Percentiles rank a stretch among this genome's conserved stretches.
phyloP scores from a whole-genome alignment of 2,113 vertebrate species.

The Ptyas mucosa region DNA sequence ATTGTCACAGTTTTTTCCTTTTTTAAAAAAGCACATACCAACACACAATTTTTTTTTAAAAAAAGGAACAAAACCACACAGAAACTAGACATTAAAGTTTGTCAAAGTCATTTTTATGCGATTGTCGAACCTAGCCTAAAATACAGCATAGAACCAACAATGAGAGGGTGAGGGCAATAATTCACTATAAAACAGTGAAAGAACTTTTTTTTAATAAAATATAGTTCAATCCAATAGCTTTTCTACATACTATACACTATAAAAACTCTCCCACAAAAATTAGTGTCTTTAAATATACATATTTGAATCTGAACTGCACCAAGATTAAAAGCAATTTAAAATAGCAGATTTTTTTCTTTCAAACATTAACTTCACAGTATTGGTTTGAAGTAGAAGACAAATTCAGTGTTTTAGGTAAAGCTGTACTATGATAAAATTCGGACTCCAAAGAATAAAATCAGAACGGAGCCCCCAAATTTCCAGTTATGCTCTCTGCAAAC shows the following conservation, averaged over 20 bases:
- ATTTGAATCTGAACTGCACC: slow-evolving; percentile 56
- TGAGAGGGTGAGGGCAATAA: slow-evolving; percentile 57
- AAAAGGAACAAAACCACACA: slow-evolving; percentile 41
- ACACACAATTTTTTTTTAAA: slow-evolving; percentile 53
- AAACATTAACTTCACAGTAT: slow-evolving; percentile 70
- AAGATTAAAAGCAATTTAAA: slow-evolving; percentile 60
- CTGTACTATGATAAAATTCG: slow-evolving; percentile 26
- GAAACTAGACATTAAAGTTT: slow-evolving; percentile 47
- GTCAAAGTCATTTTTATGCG: slow-evolving; percentile 59
- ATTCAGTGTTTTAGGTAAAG: slow-evolving; percentile 68
- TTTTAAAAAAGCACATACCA: slow-evolving; percentile 49
- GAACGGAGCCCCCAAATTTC: background rate
- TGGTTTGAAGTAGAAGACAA: slow-evolving; percentile 62
- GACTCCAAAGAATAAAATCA: slow-evolving; percentile 3
- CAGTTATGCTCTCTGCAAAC: slow-evolving; percentile 17
- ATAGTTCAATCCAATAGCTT: slow-evolving; percentile 74
- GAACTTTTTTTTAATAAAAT: slow-evolving; percentile 73
- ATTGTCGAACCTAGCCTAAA: slow-evolving; percentile 65
- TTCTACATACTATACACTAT: slow-evolving; percentile 73
- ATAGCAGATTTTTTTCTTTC: slow-evolving; percentile 52
- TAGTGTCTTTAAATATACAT: slow-evolving; percentile 65
- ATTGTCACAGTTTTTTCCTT: slow-evolving; percentile 52
- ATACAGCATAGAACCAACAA: slow-evolving; percentile 62
- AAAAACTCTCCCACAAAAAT: slow-evolving; percentile 59
- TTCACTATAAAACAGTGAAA: slow-evolving; percentile 74